Percentiles rank a stretch among this genome's conserved stretches.
Conservation (phyloP, 2,113 vertebrate genomes). For the Festucalex cinctus region DNA sequence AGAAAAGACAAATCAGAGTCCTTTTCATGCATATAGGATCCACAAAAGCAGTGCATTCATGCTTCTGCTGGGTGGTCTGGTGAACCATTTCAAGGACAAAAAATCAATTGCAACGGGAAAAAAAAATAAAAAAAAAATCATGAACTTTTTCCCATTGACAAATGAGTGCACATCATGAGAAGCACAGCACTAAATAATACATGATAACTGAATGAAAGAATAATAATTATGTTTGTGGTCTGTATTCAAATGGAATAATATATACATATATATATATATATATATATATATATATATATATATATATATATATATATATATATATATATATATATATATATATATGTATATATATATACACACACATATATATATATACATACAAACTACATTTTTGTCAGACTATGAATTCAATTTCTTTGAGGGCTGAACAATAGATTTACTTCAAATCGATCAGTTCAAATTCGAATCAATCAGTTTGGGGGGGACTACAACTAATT, state of each 20-base stretch:
- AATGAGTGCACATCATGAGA: neutral
- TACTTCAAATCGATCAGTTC: no score
- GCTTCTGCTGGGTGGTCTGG: slow-evolving; percentile 12
- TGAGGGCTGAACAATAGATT: no score
- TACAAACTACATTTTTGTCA: neutral
- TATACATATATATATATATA: no score
- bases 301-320: no score
- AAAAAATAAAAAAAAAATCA: neutral
- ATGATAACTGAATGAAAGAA: neutral
- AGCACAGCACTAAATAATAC: neutral
- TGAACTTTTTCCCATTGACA: neutral
- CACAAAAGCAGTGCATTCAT: slow-evolving; percentile 13
- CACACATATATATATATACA: no score
- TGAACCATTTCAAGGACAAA: slow-evolving; percentile 23
- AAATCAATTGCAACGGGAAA: neutral
- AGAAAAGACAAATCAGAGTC: slow-evolving; percentile 21
- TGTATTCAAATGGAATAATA: neutral
- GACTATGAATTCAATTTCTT: no score
- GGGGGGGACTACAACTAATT: neutral
- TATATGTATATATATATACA: no score
- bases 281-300: no score
- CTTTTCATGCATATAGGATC: slow-evolving; percentile 50
- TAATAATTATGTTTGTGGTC: neutral
- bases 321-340: no score
- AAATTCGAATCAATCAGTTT: no score